phyloP scores from a whole-genome alignment of 2,113 vertebrate species.

The Lota lota region DNA sequence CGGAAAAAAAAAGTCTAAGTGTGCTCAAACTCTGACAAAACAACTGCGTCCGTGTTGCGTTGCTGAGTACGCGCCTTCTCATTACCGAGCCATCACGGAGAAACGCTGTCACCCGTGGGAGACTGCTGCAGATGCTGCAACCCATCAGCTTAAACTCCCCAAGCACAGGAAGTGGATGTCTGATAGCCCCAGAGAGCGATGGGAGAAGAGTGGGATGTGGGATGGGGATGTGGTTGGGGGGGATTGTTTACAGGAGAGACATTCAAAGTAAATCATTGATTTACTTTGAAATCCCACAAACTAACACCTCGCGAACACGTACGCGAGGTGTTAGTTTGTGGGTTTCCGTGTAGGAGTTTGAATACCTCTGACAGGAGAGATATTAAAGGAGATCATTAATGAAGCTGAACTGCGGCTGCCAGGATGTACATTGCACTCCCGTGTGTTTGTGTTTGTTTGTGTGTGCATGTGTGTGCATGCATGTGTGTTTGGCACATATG shows the following conservation, averaged over 20 bases:
- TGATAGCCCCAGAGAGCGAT: slow-evolving; percentile 44
- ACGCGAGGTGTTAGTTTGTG: slow-evolving; percentile 29
- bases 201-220: slow-evolving; percentile 35
- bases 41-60: slow-evolving; percentile 46
- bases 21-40: slow-evolving; percentile 38
- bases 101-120: slow-evolving; percentile 68
- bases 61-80: slow-evolving; percentile 60
- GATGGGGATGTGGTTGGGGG: too few relatives aligned
- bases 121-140: slow-evolving; percentile 52
- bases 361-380: slow-evolving; percentile 28
- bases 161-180: slow-evolving; percentile 43
- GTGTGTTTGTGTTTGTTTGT: not conserved
- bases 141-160: slow-evolving; percentile 50
- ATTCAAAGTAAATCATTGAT: slow-evolving; percentile 59
- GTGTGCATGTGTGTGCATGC: not conserved
- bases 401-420: too few relatives aligned
- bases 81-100: slow-evolving; percentile 62
- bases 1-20: not conserved
- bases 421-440: too few relatives aligned
- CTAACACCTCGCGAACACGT: too few relatives aligned
- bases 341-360: slow-evolving; percentile 32
- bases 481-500: not conserved
- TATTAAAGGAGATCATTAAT: slow-evolving; percentile 19
- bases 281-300: too few relatives aligned
- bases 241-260: slow-evolving; percentile 43